A percentile compares a stretch with the other conserved stretches of the same genome.
Evolutionary conservation across 2,113 vertebrate species (phyloP).

Genomic region (sheep (Ovis aries)): DNA sequence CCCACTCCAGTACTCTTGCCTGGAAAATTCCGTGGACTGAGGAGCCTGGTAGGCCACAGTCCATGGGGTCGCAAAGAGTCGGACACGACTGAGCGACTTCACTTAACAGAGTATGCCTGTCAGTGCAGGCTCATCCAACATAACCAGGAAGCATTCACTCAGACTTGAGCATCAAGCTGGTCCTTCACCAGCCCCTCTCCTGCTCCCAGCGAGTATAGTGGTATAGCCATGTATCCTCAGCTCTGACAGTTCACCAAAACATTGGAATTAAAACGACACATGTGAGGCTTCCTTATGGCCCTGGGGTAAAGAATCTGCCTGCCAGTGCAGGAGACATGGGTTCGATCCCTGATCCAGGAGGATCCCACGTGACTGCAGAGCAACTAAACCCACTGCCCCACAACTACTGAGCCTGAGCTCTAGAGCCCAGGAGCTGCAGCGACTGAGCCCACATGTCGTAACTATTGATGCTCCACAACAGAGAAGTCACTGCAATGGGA

Average conservation of each 20-base stretch:
- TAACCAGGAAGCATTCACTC: neutral
- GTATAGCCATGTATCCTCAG: neutral
- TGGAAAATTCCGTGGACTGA: too few relatives aligned
- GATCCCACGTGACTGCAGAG: neutral
- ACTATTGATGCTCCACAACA: rapidly evolving
- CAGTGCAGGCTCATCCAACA: neutral
- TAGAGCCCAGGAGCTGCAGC: neutral
- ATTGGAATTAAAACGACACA: neutral
- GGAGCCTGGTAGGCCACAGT: too few relatives aligned
- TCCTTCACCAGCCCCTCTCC: neutral
- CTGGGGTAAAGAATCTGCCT: neutral
- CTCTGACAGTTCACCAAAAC: neutral
- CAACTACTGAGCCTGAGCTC: neutral
- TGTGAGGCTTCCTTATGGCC: neutral
- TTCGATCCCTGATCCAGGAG: neutral
- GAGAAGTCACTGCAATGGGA: neutral
- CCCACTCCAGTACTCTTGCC: too few relatives aligned
- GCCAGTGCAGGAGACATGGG: neutral
- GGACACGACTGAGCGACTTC: too few relatives aligned
- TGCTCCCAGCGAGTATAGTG: neutral
- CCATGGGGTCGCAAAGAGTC: too few relatives aligned
- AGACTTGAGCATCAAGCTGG: neutral
- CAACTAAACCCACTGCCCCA: neutral
- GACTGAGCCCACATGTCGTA: neutral
- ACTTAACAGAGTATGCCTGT: neutral